Conservation (phyloP, 2,797 vertebrate species). For the Sebastes matsubarae region DNA sequence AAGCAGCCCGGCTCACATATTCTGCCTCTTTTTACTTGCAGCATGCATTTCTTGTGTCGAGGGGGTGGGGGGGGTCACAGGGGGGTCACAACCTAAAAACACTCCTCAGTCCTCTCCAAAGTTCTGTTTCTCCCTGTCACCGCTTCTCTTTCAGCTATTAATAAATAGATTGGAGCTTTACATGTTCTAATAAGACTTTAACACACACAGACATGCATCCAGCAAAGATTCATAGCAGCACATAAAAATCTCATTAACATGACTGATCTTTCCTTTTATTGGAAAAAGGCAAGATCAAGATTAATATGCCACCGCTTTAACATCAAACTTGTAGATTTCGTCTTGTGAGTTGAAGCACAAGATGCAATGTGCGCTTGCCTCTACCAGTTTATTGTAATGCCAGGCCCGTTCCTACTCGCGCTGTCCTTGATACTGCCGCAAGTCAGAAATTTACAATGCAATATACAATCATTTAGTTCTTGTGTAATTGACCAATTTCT, state of each 20-base stretch:
- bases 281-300: neutral
- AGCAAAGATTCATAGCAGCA: neutral
- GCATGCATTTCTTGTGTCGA: neutral
- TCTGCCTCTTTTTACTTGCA: neutral
- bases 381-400: neutral
- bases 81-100: neutral
- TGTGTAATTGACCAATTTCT: neutral
- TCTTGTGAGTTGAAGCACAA: neutral
- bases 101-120: neutral
- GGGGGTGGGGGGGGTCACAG: neutral
- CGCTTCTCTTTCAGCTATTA: neutral
- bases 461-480: neutral
- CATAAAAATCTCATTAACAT: neutral
- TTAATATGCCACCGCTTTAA: neutral
- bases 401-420: no score
- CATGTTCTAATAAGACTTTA: neutral
- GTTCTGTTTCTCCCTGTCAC: neutral
- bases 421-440: no score
- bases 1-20: conserved; percentile 15
- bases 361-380: neutral
- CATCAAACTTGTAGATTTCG: neutral
- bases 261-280: neutral
- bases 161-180: neutral
- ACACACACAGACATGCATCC: neutral
- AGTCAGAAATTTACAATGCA: neutral